These are phyloP conservation scores for Taenioides sp. DNA, from an alignment of 2,797 vertebrate species.

Conservation along the genomic window DNA sequence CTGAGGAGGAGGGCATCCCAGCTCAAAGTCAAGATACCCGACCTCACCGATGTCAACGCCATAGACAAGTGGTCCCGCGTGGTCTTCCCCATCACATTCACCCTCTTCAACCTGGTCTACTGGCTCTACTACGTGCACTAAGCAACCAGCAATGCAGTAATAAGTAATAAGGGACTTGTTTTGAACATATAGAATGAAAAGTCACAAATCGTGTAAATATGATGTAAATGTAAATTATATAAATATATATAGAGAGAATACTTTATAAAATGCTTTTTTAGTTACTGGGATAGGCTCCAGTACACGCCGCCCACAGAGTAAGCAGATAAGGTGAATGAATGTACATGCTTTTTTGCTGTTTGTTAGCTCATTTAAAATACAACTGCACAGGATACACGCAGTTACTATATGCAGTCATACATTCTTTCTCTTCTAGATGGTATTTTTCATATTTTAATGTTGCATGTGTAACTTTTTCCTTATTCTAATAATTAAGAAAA, in stretches of 20 bases:
- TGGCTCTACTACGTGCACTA: conserved; percentile 97
- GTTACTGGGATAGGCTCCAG: conserved; percentile 33
- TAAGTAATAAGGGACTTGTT: background rate
- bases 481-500: conserved; percentile 10
- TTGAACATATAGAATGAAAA: conserved; percentile 37
- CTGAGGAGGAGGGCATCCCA: conserved; percentile 88
- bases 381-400: conserved; percentile 42
- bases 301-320: conserved; percentile 12
- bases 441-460: conserved; percentile 34
- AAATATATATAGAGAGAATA: conserved; percentile 57
- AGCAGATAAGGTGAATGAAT: conserved; percentile 50
- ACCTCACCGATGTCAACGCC: conserved; percentile 93
- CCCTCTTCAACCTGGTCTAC: conserved; percentile 94
- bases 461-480: conserved; percentile 44
- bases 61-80: conserved; percentile 98
- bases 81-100: conserved; percentile 90
- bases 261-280: conserved; percentile 60
- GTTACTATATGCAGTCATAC: conserved; percentile 36
- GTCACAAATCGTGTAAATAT: conserved; percentile 66
- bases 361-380: conserved; percentile 41
- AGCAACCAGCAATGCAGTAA: conserved; percentile 37
- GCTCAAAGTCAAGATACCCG: conserved; percentile 94
- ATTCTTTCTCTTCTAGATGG: conserved; percentile 44
- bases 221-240: conserved; percentile 58
- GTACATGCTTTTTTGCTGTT: conserved; percentile 37